A percentile compares a stretch with the other conserved stretches of the same genome.
Evolutionary conservation across 2,888 invertebrate species (phyloP).

Genomic region (Homarus gammarus): DNA sequence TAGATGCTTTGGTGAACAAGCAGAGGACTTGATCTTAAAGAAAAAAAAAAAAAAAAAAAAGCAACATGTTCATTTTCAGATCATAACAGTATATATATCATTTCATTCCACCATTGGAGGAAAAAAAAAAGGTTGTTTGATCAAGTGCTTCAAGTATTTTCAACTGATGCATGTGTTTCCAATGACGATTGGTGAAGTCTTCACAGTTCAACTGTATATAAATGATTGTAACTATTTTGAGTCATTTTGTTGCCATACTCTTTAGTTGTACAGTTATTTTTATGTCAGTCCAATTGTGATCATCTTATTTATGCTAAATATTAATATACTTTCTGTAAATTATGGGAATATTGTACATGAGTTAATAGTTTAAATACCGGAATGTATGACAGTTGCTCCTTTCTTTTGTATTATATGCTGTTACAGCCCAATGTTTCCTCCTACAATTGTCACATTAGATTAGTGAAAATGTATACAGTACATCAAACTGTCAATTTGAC

Average conservation of each 20-base stretch:
- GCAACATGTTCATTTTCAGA: conserved; percentile 2
- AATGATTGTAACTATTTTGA: conserved; percentile 35
- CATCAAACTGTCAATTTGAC: background rate
- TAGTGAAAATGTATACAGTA: background rate
- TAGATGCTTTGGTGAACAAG: conserved; percentile 34
- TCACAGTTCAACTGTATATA: conserved; percentile 21
- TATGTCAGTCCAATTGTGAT: conserved; percentile 51
- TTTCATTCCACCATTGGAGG: conserved; percentile 29
- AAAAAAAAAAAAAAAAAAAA: background rate
- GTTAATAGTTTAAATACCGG: conserved; percentile 39
- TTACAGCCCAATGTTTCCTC: conserved; percentile 25
- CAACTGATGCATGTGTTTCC: background rate
- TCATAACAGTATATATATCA: background rate
- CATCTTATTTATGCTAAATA: conserved; percentile 60
- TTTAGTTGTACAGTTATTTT: conserved; percentile 69
- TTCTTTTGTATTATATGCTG: conserved; percentile 32
- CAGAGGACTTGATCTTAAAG: conserved; percentile 26
- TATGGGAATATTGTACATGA: conserved; percentile 48
- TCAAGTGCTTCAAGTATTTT: conserved; percentile 27
- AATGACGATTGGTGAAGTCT: conserved; percentile 17
- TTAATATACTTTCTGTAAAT: conserved; percentile 53
- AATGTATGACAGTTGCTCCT: conserved; percentile 28
- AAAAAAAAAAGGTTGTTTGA: conserved; percentile 4
- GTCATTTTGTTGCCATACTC: conserved; percentile 68
- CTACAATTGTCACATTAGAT: background rate